Evolutionary conservation across 1,140 invertebrate species (phyloP).

Genomic region (Drosophila miranda): DNA sequence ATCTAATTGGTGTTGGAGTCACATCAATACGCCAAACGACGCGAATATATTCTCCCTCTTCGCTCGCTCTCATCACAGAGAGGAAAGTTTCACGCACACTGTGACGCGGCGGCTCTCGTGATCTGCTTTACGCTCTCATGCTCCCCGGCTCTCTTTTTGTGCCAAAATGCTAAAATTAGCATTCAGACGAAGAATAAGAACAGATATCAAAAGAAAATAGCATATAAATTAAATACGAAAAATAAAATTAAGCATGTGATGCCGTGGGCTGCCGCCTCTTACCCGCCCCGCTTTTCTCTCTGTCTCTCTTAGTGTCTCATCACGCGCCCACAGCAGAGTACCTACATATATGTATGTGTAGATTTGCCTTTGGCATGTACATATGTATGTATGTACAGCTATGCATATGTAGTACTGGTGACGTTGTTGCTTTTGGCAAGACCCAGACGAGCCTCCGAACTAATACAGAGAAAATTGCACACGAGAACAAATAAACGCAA

Average conservation of each 20-base stretch:
- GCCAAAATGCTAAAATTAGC: slow-evolving; percentile 70
- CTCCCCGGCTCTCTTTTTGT: slow-evolving; percentile 16
- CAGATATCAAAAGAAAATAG: slow-evolving; percentile 20
- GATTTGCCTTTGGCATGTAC: too few relatives aligned
- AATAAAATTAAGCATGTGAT: slow-evolving; percentile 73
- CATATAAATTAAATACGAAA: slow-evolving; percentile 30
- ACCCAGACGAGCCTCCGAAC: slow-evolving; percentile 72
- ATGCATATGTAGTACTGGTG: slow-evolving; percentile 26
- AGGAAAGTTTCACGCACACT: slow-evolving; percentile 1
- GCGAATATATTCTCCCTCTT: not conserved
- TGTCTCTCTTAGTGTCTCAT: slow-evolving; percentile 3
- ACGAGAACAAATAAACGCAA: slow-evolving; percentile 9
- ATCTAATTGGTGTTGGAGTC: slow-evolving; percentile 65
- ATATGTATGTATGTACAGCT: slow-evolving; percentile 1
- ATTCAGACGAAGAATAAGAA: slow-evolving; percentile 42
- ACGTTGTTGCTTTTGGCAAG: slow-evolving; percentile 60
- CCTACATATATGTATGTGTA: slow-evolving; percentile 7
- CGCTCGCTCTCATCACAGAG: not conserved
- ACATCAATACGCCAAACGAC: slow-evolving; percentile 25
- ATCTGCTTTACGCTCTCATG: slow-evolving; percentile 14
- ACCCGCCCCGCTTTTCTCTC: slow-evolving; percentile 8
- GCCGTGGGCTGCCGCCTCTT: slow-evolving; percentile 53
- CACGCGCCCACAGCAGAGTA: slow-evolving; percentile 29
- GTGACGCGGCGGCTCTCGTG: slow-evolving; percentile 9
- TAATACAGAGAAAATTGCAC: slow-evolving; percentile 25